phyloP scores from a whole-genome alignment of 2,113 vertebrate species.

The Delphinus delphis region DNA sequence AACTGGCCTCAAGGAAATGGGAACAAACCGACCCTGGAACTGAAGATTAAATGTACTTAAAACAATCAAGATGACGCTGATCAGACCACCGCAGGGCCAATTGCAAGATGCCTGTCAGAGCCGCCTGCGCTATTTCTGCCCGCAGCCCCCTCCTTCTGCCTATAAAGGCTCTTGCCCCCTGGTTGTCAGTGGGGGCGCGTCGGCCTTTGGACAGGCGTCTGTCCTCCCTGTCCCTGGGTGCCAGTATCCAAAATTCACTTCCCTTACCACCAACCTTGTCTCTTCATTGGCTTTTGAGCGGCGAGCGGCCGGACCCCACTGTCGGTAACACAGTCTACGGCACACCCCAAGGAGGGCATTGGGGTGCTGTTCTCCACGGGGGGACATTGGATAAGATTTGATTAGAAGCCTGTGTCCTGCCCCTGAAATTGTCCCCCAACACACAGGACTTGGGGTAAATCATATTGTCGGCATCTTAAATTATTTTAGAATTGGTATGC shows the following conservation, averaged over 20 bases:
- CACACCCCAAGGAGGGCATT: too few relatives aligned
- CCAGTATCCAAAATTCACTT: background rate
- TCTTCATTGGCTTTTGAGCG: background rate
- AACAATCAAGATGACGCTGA: background rate
- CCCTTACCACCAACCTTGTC: background rate
- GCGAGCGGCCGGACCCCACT: background rate
- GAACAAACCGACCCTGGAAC: background rate
- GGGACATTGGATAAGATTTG: background rate
- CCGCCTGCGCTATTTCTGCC: background rate
- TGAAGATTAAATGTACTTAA: background rate
- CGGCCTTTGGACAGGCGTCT: background rate
- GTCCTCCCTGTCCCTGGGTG: background rate
- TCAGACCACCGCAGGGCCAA: background rate
- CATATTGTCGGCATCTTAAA: background rate
- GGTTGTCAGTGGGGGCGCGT: background rate
- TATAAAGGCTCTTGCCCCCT: background rate
- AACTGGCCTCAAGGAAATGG: background rate
- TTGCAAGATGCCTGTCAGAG: background rate
- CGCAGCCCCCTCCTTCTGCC: background rate
- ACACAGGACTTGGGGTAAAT: background rate
- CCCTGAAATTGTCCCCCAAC: background rate
- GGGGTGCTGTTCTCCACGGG: background rate
- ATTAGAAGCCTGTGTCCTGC: background rate
- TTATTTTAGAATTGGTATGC: background rate
- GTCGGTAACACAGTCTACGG: background rate